Evolutionary conservation across 2,797 vertebrate genomes (phyloP).

Genomic region (Varecia variegata): DNA sequence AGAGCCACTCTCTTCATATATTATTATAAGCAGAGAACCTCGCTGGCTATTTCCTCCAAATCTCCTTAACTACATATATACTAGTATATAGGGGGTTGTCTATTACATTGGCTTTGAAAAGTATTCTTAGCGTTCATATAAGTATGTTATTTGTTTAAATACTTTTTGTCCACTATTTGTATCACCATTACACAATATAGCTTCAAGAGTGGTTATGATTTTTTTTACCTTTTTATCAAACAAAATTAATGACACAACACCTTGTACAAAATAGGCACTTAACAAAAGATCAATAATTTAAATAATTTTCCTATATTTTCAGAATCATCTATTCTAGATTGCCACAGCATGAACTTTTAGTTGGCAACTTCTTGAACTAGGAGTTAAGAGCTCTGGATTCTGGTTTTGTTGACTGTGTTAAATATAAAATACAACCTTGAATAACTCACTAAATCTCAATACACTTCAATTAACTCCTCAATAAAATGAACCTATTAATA

Average conservation of each 20-base stretch:
- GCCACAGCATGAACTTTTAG: not conserved
- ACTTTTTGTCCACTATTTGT: not conserved
- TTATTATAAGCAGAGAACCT: not conserved
- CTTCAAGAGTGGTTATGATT: not conserved
- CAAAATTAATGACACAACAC: slow-evolving; percentile 6
- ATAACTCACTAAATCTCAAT: slow-evolving; percentile 15
- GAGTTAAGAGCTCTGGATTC: slow-evolving; percentile 9
- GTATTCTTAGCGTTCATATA: not conserved
- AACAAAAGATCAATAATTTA: not conserved
- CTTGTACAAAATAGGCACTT: slow-evolving; percentile 29
- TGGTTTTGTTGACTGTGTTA: not conserved
- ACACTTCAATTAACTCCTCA: slow-evolving; percentile 14
- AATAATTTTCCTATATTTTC: slow-evolving; percentile 16
- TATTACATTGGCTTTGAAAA: slow-evolving; percentile 24
- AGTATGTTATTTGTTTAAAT: not conserved
- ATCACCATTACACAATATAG: not conserved
- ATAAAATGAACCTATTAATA: not conserved
- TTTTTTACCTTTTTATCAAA: slow-evolving; percentile 39
- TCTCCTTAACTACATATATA: not conserved
- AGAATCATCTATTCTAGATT: not conserved
- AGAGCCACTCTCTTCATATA: not conserved
- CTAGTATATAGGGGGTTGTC: not conserved
- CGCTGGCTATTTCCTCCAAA: not conserved
- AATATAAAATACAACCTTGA: not conserved
- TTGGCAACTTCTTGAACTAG: not conserved